These are phyloP conservation scores for Periphyllus acericola DNA, from an alignment of 2,888 invertebrate species.

Conservation along the genomic window DNA sequence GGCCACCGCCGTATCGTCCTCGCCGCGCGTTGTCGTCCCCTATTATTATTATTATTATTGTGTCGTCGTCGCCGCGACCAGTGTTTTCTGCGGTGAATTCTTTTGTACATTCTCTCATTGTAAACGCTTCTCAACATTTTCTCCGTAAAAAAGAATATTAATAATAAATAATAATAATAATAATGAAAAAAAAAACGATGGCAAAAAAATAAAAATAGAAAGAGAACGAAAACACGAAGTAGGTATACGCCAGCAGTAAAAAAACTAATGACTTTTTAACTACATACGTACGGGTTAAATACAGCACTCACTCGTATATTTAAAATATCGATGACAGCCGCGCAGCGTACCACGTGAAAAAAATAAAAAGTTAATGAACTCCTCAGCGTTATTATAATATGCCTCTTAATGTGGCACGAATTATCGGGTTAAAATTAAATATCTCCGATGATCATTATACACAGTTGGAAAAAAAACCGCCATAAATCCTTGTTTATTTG, in stretches of 20 bases:
- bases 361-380: neutral
- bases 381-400: neutral
- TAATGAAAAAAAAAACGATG: neutral
- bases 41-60: too few relatives aligned
- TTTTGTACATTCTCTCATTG: slow-evolving; percentile 17
- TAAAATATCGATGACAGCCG: neutral
- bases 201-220: neutral
- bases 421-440: neutral
- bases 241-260: neutral
- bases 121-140: slow-evolving; percentile 12
- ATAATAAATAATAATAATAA: neutral
- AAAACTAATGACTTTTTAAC: neutral
- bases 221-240: neutral
- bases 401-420: neutral
- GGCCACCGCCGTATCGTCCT: neutral
- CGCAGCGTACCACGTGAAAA: neutral
- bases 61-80: slow-evolving; percentile 8
- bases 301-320: neutral
- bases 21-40: neutral
- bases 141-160: slow-evolving; percentile 3
- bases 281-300: neutral
- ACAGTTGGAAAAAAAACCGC: neutral
- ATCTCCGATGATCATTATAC: neutral
- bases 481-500: neutral
- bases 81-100: slow-evolving; percentile 37